Conservation (phyloP, 2,888 invertebrate genomes). For the Plebejus melissa region DNA sequence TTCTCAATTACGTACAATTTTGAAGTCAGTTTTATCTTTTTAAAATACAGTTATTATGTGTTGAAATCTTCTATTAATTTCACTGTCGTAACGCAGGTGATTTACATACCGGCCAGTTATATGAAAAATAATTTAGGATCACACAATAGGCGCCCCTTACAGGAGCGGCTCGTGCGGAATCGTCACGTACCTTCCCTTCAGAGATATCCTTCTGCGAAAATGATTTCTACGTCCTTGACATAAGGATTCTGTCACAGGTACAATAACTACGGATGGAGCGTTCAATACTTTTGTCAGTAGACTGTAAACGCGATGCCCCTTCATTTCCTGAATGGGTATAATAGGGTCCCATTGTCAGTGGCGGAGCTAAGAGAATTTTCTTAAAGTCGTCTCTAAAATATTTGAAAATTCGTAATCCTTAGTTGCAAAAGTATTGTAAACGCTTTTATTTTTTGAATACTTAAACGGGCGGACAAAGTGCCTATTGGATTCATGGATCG, state of each 20-base stretch:
- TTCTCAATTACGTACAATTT: too few species aligned
- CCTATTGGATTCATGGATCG: too few species aligned
- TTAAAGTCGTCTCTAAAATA: not conserved
- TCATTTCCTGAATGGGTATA: not conserved
- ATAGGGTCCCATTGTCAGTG: conserved; percentile 30
- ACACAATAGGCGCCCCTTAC: not conserved
- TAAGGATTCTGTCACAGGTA: not conserved
- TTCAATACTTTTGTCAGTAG: conserved; percentile 9
- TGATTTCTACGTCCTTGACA: not conserved
- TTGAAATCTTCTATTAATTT: not conserved
- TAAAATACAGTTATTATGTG: too few species aligned
- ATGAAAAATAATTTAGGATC: conserved; percentile 1
- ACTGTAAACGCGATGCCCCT: not conserved
- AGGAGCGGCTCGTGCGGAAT: conserved; percentile 3
- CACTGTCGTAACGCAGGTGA: not conserved
- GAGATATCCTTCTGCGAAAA: not conserved
- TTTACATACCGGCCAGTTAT: conserved; percentile 13
- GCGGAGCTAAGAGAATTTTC: not conserved
- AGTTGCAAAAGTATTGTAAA: not conserved
- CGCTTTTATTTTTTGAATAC: too few species aligned
- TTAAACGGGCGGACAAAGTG: too few species aligned
- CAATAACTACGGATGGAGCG: not conserved
- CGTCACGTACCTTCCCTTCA: not conserved
- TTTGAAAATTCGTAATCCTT: not conserved
- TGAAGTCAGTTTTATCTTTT: too few species aligned